phyloP scores from a whole-genome alignment of 2,888 invertebrate species.

The Sesia apiformis region DNA sequence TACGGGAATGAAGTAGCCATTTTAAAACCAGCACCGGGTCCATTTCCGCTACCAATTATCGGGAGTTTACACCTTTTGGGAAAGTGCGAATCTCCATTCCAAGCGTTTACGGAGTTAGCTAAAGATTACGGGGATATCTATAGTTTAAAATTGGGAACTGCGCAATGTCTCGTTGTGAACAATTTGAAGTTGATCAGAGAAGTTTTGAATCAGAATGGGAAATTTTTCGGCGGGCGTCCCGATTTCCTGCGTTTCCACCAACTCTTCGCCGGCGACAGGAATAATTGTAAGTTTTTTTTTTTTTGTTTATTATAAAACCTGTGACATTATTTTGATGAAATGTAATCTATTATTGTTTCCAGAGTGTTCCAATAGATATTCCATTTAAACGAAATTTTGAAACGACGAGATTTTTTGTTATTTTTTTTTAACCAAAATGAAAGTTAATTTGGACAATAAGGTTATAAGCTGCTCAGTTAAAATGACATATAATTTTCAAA shows the following conservation, averaged over 20 bases:
- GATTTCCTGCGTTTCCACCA: slow-evolving; percentile 86
- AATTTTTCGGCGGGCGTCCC: slow-evolving; percentile 87
- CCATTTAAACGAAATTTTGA: no score
- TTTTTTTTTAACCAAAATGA: no score
- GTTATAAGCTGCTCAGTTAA: no score
- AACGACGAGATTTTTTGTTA: no score
- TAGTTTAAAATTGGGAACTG: slow-evolving; percentile 78
- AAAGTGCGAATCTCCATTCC: slow-evolving; percentile 79
- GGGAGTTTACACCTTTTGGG: slow-evolving; percentile 81
- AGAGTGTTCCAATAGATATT: no score
- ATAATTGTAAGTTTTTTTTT: slow-evolving; percentile 83
- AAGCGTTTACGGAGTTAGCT: slow-evolving; percentile 80
- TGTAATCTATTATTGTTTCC: no score
- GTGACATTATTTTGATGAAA: background rate
- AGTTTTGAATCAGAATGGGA: slow-evolving; percentile 85
- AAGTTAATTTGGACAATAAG: no score
- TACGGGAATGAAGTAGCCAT: slow-evolving; percentile 24
- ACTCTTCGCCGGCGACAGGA: slow-evolving; percentile 88
- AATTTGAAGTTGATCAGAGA: slow-evolving; percentile 81
- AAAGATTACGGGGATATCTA: slow-evolving; percentile 83
- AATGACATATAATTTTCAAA: no score
- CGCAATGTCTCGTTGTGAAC: slow-evolving; percentile 83
- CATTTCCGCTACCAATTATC: slow-evolving; percentile 77
- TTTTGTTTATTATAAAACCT: background rate
- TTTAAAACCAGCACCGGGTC: slow-evolving; percentile 77